Conservation (phyloP, 2,888 invertebrate genomes). For the Elaeidobius kamerunicus region DNA sequence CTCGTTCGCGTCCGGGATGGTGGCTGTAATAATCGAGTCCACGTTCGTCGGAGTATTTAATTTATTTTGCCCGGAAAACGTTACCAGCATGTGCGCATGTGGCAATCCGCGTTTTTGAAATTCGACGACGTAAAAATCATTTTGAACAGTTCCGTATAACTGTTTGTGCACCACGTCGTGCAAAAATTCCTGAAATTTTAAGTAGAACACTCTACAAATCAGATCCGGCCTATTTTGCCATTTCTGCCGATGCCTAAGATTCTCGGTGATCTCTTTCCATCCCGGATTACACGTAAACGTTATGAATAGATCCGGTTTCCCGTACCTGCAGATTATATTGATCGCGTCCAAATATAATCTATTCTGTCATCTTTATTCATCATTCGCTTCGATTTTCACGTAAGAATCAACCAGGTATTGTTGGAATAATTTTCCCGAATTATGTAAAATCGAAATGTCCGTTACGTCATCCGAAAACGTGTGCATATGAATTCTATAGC, state of each 20-base stretch:
- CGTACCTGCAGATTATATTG: too few relatives aligned
- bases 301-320: neutral
- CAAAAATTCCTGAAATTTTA: conserved; percentile 17
- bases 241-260: neutral
- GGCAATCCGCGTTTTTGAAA: conserved; percentile 25
- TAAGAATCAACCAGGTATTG: neutral
- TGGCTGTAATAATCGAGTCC: too few relatives aligned
- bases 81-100: conserved; percentile 17
- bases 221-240: conserved; percentile 18
- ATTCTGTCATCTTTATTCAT: too few relatives aligned
- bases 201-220: neutral
- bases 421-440: neutral
- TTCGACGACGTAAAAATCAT: conserved; percentile 20
- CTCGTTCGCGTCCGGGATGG: neutral
- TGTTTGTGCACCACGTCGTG: conserved; percentile 12
- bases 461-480: too few relatives aligned
- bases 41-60: neutral
- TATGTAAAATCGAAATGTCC: neutral
- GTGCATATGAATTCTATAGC: neutral
- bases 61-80: conserved; percentile 11
- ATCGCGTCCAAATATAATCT: too few relatives aligned
- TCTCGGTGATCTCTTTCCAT: neutral
- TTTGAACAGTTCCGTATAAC: conserved; percentile 11
- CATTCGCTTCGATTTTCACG: neutral
- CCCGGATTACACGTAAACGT: neutral